Evolutionary conservation across 2,797 vertebrate species (phyloP).

Genomic region (Rhincodon typus): DNA sequence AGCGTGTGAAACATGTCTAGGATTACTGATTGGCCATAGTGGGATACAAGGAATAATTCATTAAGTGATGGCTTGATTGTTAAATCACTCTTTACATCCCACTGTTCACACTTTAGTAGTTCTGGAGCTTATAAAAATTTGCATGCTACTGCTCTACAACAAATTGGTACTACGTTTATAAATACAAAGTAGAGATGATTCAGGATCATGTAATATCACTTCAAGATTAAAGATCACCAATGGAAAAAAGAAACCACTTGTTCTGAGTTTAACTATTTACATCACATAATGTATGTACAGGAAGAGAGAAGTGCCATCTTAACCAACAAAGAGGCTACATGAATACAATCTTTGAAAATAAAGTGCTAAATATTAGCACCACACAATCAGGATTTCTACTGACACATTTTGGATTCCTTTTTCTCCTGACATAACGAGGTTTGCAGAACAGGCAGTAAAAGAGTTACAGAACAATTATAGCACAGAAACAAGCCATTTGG

Average conservation of each 20-base stretch:
- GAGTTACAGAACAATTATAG: background rate
- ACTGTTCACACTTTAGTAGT: background rate
- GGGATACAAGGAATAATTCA: background rate
- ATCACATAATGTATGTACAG: background rate
- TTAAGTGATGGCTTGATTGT: background rate
- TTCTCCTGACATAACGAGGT: background rate
- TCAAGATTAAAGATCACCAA: background rate
- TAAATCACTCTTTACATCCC: background rate
- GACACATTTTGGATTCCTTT: background rate
- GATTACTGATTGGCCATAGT: background rate
- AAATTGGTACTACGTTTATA: background rate
- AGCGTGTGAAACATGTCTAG: background rate
- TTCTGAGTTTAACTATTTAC: background rate
- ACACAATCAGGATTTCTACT: background rate
- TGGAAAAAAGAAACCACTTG: background rate
- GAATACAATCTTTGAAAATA: background rate
- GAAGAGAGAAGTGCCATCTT: background rate
- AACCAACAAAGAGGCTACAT: background rate
- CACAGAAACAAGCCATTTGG: background rate
- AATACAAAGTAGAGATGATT: background rate
- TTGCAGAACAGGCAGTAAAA: background rate
- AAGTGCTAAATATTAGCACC: slow-evolving; percentile 8
- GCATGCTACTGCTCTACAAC: background rate
- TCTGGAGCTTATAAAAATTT: background rate
- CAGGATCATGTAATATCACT: background rate